Evolutionary conservation across 2,888 invertebrate genomes (phyloP).

Genomic region (Brachynemurus nebulosus): DNA sequence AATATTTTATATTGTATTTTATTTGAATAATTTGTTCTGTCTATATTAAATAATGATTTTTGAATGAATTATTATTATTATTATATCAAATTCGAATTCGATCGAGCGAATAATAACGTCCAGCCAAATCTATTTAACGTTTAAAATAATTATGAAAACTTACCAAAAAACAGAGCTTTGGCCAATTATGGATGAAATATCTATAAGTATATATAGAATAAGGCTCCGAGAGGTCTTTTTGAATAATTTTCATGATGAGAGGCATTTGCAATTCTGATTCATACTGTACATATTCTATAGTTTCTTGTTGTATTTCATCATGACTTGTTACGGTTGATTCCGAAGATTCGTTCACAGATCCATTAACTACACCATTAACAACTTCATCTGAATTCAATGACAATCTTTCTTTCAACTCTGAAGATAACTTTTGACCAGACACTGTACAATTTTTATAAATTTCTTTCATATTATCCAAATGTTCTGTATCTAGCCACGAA

Average conservation of each 20-base stretch:
- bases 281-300: constrained; percentile 55
- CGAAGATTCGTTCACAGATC: constrained; percentile 1
- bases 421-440: not conserved
- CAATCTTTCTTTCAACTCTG: constrained; percentile 6
- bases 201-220: constrained; percentile 99
- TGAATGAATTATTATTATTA: no score
- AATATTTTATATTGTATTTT: no score
- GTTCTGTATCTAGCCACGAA: not conserved
- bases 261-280: constrained; percentile 96
- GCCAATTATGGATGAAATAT: constrained; percentile 99
- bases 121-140: no score
- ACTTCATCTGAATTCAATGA: not conserved
- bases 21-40: no score
- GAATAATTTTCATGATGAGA: constrained; percentile 96
- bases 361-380: constrained; percentile 4
- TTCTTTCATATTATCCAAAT: not conserved
- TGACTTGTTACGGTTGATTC: not conserved
- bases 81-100: no score
- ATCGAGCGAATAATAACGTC: no score
- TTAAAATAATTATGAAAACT: no score
- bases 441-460: not conserved
- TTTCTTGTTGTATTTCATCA: not conserved
- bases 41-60: no score
- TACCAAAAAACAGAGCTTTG: constrained; percentile 92
- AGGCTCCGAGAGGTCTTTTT: constrained; percentile 97